Percentiles rank a stretch among this genome's conserved stretches.
Evolutionary conservation across 2,113 vertebrate species (phyloP).

Genomic region (Sapayoa aenigma): DNA sequence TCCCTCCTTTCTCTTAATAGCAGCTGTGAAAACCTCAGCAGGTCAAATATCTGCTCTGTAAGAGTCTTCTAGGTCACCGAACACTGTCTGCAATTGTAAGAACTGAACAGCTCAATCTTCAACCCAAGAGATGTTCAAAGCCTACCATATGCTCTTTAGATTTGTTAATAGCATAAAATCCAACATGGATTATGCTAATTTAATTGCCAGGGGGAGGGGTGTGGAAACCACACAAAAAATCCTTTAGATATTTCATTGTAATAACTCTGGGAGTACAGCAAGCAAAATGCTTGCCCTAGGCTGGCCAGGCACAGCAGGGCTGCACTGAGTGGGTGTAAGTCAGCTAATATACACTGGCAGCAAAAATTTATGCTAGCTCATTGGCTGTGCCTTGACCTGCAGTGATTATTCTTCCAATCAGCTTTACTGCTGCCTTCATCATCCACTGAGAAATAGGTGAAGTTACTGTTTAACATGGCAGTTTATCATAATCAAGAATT

Average conservation of each 20-base stretch:
- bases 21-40: neutral
- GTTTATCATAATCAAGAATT: neutral
- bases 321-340: neutral
- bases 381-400: neutral
- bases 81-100: rapidly evolving
- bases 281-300: neutral
- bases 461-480: neutral
- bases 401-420: neutral
- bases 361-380: neutral
- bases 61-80: neutral
- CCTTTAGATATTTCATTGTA: neutral
- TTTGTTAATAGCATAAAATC: neutral
- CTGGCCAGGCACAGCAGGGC: neutral
- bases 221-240: neutral
- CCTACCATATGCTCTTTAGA: neutral
- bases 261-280: neutral
- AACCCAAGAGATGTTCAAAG: neutral
- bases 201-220: rapidly evolving
- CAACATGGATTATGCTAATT: neutral
- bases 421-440: neutral
- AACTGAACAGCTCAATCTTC: neutral
- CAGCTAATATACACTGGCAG: neutral
- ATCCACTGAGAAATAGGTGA: neutral
- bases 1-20: neutral
- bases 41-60: neutral